Base-by-base conservation (phyloP, 2,888 invertebrate genomes). In the Stenoptilia bipunctidactyla region DNA sequence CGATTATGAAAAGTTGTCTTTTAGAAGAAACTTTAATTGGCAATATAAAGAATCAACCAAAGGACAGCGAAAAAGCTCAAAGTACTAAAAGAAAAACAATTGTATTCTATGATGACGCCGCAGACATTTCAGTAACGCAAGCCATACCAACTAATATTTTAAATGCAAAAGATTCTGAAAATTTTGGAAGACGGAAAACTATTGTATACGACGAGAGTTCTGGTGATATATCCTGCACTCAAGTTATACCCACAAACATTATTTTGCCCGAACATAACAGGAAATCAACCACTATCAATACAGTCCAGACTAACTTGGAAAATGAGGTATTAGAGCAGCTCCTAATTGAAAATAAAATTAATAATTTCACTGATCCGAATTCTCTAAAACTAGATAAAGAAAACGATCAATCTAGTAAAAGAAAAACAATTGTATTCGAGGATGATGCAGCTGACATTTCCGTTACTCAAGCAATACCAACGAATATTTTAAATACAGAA, bases 71-170 rank as follows among this genome's bases (percentile, higher is more conserved):
- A 6, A 10, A 3, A 8, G 10, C 10, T 4, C 30, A 4, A 6
- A n/a, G n/a, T 12, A 4, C 4, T 8, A 4, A 4, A 30, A 12
- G 13, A 30, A 12, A 34, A 10, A 53, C 51, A 15, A 45, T 52
- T 8, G 43, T 51, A 12, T 50, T 46, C 33, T 52, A 53, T 37
- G 47, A 46, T 10, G 44, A 51, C 20, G 41, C 44, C 1, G 53
- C 37, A 1, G 43, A 59, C 15, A 48, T 56, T 27, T 55, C 55
- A 1, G 40, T 53, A 1, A 52, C 53, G 1, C 51, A 58, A 38
- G 49, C 45, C 1, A 33, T 56, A 8, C 49, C 48, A 20, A 38
- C 41, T 2, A 52, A 55, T 27, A 41, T 51, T 1, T 38, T 49
- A 35, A 33, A 49, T 30, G 3, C 20, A 30, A 13, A 43, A 15